Conservation (phyloP, 2,888 invertebrate species). For the Oxytorus armatus region DNA sequence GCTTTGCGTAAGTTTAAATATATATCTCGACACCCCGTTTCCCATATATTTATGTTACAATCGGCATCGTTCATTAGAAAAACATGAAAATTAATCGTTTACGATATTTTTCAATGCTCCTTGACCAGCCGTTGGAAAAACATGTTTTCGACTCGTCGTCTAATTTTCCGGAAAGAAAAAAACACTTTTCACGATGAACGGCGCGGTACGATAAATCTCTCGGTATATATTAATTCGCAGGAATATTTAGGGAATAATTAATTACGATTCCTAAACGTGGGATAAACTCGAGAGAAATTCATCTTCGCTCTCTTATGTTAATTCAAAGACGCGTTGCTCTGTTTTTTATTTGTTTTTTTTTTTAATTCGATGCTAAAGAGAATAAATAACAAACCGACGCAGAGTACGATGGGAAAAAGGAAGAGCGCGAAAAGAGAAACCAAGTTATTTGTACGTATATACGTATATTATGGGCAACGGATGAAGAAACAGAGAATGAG, state of each 20-base stretch:
- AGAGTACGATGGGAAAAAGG: slow-evolving; percentile 8
- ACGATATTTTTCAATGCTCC: neutral
- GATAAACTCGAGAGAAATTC: slow-evolving; percentile 21
- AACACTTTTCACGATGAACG: neutral
- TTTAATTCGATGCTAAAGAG: slow-evolving; percentile 12
- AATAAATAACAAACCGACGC: slow-evolving; percentile 32
- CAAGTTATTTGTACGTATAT: slow-evolving; percentile 21
- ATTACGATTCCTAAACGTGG: slow-evolving; percentile 9
- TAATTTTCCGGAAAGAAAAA: neutral
- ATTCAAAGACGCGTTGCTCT: neutral
- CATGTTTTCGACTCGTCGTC: slow-evolving; percentile 12
- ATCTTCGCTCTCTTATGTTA: slow-evolving; percentile 33
- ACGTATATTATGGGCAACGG: slow-evolving; percentile 18
- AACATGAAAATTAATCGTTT: neutral
- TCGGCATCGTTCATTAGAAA: neutral
- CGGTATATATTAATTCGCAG: slow-evolving; percentile 7
- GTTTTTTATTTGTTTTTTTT: slow-evolving; percentile 11
- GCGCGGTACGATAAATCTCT: neutral
- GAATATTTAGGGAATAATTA: slow-evolving; percentile 19
- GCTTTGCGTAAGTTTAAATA: neutral
- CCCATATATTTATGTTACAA: neutral
- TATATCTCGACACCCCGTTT: neutral
- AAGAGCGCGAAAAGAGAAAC: slow-evolving; percentile 26
- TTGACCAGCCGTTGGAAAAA: neutral
- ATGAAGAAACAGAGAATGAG: slow-evolving; percentile 17